phyloP scores from a whole-genome alignment of 2,113 vertebrate species.

The Promerops cafer region DNA sequence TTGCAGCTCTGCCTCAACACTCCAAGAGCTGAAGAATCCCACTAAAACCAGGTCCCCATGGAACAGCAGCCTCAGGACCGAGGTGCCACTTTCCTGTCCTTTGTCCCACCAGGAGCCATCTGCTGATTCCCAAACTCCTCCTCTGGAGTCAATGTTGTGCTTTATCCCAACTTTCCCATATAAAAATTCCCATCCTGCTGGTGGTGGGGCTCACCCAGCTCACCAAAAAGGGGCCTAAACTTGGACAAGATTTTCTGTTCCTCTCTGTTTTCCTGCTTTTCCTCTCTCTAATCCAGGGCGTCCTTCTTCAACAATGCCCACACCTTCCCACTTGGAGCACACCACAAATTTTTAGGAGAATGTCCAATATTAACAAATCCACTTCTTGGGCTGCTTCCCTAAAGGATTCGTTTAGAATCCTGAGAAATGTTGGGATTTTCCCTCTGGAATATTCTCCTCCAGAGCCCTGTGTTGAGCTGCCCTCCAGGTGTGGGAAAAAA shows the following conservation, averaged over 20 bases:
- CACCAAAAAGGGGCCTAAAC: fast-evolving
- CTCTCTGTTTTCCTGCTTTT: neutral
- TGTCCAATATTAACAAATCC: neutral
- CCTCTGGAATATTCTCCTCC: neutral
- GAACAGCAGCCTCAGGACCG: neutral
- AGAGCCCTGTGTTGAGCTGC: fast-evolving
- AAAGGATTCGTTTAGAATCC: neutral
- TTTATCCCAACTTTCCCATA: neutral
- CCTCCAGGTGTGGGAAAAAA: neutral
- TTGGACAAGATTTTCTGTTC: neutral
- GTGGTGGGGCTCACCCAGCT: neutral
- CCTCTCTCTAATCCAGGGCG: neutral
- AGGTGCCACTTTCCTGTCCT: neutral
- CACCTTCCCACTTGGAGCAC: neutral
- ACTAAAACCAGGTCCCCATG: neutral
- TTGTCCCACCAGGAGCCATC: neutral
- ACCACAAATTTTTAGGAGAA: fast-evolving
- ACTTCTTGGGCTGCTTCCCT: neutral
- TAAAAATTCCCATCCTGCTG: neutral
- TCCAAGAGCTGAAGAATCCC: neutral
- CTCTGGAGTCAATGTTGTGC: fast-evolving
- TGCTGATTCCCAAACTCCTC: neutral
- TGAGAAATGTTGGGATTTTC: neutral
- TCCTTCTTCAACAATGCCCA: neutral
- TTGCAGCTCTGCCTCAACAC: neutral